Conservation (phyloP, 2,113 vertebrate genomes). For the Cynopterus brachyotis region DNA sequence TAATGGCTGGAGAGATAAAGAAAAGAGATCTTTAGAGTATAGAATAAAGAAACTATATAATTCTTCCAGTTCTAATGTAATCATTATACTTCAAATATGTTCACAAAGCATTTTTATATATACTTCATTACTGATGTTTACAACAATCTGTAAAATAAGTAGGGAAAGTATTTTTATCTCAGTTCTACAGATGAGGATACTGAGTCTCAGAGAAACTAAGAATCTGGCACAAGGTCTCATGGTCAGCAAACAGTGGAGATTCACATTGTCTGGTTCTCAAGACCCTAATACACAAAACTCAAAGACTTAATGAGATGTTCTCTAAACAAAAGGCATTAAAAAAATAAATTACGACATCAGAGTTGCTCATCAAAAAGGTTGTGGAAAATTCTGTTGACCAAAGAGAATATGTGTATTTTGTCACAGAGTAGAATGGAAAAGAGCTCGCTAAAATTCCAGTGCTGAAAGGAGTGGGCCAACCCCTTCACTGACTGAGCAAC, state of each 20-base stretch:
- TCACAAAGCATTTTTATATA: not conserved
- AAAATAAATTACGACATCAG: not conserved
- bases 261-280: not conserved
- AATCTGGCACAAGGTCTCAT: not conserved
- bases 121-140: not conserved
- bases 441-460: not conserved
- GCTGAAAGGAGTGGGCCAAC: not conserved
- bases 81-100: not conserved
- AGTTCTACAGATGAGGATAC: not conserved
- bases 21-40: not conserved
- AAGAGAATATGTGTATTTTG: not conserved
- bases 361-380: not conserved
- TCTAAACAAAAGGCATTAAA: not conserved
- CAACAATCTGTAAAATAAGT: not conserved
- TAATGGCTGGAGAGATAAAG: not conserved
- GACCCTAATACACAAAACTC: not conserved
- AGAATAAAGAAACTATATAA: not conserved
- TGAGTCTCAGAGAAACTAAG: not conserved
- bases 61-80: not conserved
- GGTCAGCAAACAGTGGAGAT: not conserved
- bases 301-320: not conserved
- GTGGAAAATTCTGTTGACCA: not conserved
- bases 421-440: not conserved
- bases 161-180: not conserved
- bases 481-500: not conserved